phyloP scores from a whole-genome alignment of 2,113 vertebrate species.

The Daubentonia madagascariensis region DNA sequence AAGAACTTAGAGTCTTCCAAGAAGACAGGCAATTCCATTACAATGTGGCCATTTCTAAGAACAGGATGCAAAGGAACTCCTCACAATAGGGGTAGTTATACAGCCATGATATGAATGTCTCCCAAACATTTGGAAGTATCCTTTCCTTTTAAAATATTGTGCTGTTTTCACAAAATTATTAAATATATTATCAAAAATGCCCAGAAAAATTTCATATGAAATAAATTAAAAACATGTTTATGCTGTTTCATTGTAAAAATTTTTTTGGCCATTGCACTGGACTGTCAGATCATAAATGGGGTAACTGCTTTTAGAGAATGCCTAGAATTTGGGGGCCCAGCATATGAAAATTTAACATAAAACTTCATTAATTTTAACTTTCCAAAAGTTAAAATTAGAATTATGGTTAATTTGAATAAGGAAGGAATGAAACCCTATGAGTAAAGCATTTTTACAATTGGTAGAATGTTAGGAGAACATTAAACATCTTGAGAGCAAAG shows the following conservation, averaged over 20 bases:
- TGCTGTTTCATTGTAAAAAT: not conserved
- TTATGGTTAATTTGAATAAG: not conserved
- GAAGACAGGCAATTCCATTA: not conserved
- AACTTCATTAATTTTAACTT: slow-evolving; percentile 8
- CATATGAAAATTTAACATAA: not conserved
- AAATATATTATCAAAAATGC: not conserved
- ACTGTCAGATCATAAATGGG: not conserved
- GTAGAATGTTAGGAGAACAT: slow-evolving; percentile 2
- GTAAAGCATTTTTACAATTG: not conserved
- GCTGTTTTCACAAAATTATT: not conserved
- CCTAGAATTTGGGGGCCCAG: not conserved
- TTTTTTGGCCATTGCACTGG: not conserved
- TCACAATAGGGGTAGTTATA: not conserved
- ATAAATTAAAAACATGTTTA: not conserved
- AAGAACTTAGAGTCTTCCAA: not conserved
- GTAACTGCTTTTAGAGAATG: slow-evolving; percentile 7
- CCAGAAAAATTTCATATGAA: not conserved
- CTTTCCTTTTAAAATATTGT: slow-evolving; percentile 4
- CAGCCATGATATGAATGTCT: not conserved
- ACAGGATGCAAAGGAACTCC: not conserved
- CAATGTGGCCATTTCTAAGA: not conserved
- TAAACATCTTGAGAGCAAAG: not conserved
- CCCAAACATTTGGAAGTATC: not conserved
- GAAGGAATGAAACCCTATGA: not conserved
- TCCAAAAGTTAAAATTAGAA: not conserved